These are phyloP conservation scores for Petrolisthes manimaculis DNA, from an alignment of 2,888 invertebrate species.

Conservation along the genomic window DNA sequence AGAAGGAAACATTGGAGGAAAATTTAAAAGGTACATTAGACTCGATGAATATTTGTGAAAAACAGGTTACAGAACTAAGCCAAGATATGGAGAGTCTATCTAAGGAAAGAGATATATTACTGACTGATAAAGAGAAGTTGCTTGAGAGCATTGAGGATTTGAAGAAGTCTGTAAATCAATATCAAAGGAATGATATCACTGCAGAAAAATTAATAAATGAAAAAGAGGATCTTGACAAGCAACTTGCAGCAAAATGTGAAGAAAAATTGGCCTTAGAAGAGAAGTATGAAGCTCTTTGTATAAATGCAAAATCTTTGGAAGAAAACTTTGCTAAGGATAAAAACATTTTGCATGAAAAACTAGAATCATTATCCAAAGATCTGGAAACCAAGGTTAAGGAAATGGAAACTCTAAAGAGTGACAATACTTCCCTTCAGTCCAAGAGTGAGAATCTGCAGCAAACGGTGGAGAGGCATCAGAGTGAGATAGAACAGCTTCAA, in stretches of 20 bases:
- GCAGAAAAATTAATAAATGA: neutral
- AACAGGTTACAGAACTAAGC: slow-evolving; percentile 20
- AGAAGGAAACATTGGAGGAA: slow-evolving; percentile 34
- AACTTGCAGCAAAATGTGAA: slow-evolving; percentile 15
- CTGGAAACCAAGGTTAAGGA: slow-evolving; percentile 7
- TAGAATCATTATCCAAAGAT: neutral
- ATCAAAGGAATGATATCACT: neutral
- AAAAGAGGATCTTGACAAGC: slow-evolving; percentile 44
- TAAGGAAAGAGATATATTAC: slow-evolving; percentile 20
- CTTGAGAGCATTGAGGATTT: neutral
- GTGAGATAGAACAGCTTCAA: slow-evolving; percentile 20
- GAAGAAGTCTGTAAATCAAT: neutral
- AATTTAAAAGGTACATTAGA: slow-evolving; percentile 10
- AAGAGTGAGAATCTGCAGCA: neutral
- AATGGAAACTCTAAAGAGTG: neutral
- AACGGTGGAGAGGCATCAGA: neutral
- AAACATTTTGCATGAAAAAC: slow-evolving; percentile 15
- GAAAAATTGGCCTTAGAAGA: slow-evolving; percentile 32
- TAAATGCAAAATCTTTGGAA: slow-evolving; percentile 9
- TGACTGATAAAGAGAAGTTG: slow-evolving; percentile 10
- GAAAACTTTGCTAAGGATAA: slow-evolving; percentile 22
- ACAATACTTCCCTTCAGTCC: slow-evolving; percentile 1
- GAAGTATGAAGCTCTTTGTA: slow-evolving; percentile 22
- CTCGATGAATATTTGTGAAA: slow-evolving; percentile 10
- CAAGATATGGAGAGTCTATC: slow-evolving; percentile 10